Base-by-base conservation (phyloP, 2,888 invertebrate species). In the Muscina levida region DNA sequence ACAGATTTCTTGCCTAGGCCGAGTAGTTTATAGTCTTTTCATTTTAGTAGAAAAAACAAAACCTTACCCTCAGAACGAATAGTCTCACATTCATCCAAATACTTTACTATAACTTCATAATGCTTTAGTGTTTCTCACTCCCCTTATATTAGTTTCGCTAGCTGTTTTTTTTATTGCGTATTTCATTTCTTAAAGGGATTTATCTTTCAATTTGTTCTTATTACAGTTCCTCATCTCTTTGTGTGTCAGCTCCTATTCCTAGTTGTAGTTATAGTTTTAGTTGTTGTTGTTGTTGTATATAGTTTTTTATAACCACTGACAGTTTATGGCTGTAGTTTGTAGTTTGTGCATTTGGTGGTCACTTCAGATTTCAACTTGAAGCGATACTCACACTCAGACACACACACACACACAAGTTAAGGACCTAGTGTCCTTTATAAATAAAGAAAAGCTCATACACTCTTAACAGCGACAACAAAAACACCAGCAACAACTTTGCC, bases 141-240 rank as follows among this genome's bases (percentile, higher is more conserved):
- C 37, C 22, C 22, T 5, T 11, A 13, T 22, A 31, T 19, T 26
- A 13, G 42, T 57, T 57, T 76, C 31, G 37, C 42, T 57, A n/a
- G n/a, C 44, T 56, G 51, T 51, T 62, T 65, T 13, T 4, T 68
- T 48, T 59, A 22, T 59, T 19, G 11, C 37, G 15, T 17, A 22
- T 15, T 59, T 48, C 26, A 26, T 39, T 66, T 46, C 66, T 59
- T 66, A n/a, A 31, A 48, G 26, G 67, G 72, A 79, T 75, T 79
- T 75, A 67, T 75, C 59, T 79, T 75, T 72, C 74, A 79, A 72
- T 75, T 79, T 75, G 74, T 79, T 67, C 39, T 75, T 72, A 53
- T 79, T 75, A 75, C 37, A 24, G 51, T 31, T 67, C 10, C 37
- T 44, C 42, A 59, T 59, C 22, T 39, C 48, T 53, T 19, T 11